Conservation (phyloP, 2,113 vertebrate genomes). For the Stigmatopora nigra region DNA sequence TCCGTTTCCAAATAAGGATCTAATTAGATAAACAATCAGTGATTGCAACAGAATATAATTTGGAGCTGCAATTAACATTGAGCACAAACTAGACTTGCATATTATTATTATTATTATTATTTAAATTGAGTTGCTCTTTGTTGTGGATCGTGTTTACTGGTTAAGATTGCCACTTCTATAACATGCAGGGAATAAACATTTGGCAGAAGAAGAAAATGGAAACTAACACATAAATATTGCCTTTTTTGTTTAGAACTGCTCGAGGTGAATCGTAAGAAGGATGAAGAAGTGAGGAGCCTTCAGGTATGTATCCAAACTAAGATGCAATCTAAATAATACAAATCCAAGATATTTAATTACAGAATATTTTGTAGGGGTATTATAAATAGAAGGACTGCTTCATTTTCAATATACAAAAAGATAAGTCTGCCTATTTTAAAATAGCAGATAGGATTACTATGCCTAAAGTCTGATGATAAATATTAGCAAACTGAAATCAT, state of each 20-base stretch:
- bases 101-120: background rate
- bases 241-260: constrained; percentile 73
- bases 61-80: constrained; percentile 8
- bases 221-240: background rate
- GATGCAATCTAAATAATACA: too few species aligned
- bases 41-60: constrained; percentile 26
- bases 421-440: background rate
- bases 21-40: constrained; percentile 21
- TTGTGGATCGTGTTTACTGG: background rate
- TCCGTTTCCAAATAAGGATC: constrained; percentile 12
- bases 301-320: constrained; percentile 67
- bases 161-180: background rate
- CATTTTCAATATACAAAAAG: background rate
- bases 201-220: background rate
- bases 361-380: background rate
- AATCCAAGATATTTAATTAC: background rate
- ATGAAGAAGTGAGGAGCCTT: constrained; percentile 81
- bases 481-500: too few species aligned
- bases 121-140: background rate
- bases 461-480: too few species aligned
- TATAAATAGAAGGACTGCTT: background rate
- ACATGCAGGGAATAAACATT: background rate
- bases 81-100: constrained; percentile 4
- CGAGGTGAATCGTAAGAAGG: constrained; percentile 76
- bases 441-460: background rate